A percentile compares a stretch with the other conserved stretches of the same genome.
phyloP scores from a whole-genome alignment of 2,888 invertebrate genomes.

The Diloba caeruleocephala region DNA sequence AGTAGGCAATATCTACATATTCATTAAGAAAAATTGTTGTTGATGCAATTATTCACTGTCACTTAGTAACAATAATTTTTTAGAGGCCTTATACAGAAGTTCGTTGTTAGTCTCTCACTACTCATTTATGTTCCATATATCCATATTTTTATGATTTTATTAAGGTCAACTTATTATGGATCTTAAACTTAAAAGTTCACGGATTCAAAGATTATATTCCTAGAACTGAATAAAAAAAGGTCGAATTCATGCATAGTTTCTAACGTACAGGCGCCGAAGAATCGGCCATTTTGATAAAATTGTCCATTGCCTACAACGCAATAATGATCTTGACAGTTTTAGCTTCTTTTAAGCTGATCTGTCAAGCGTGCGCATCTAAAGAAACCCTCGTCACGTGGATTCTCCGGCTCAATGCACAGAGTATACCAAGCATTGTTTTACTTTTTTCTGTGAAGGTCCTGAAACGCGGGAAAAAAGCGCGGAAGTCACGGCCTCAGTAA shows the following conservation, averaged over 20 bases:
- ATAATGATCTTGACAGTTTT: slow-evolving; percentile 52
- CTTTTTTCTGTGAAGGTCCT: slow-evolving; percentile 60
- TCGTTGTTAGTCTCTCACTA: slow-evolving; percentile 1
- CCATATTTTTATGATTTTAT: slow-evolving; percentile 8
- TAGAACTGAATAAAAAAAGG: neutral
- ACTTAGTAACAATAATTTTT: neutral
- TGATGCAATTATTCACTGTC: too few relatives aligned
- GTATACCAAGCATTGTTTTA: slow-evolving; percentile 39
- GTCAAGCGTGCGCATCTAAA: slow-evolving; percentile 45
- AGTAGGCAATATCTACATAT: too few relatives aligned
- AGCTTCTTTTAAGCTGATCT: slow-evolving; percentile 23
- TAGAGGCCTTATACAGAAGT: neutral
- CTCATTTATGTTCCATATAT: slow-evolving; percentile 11
- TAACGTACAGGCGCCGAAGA: neutral
- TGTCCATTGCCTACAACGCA: slow-evolving; percentile 12
- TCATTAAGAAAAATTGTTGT: too few relatives aligned
- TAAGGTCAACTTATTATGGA: slow-evolving; percentile 13
- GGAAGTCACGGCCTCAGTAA: slow-evolving; percentile 65
- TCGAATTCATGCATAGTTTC: too few relatives aligned
- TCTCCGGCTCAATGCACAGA: slow-evolving; percentile 55
- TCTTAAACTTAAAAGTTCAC: slow-evolving; percentile 36
- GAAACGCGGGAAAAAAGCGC: slow-evolving; percentile 56
- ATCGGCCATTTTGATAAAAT: neutral
- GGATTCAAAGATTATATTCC: slow-evolving; percentile 9
- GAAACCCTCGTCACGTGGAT: slow-evolving; percentile 53